Evolutionary conservation across 2,113 vertebrate genomes (phyloP).

Genomic region (Microtus pennsylvanicus): DNA sequence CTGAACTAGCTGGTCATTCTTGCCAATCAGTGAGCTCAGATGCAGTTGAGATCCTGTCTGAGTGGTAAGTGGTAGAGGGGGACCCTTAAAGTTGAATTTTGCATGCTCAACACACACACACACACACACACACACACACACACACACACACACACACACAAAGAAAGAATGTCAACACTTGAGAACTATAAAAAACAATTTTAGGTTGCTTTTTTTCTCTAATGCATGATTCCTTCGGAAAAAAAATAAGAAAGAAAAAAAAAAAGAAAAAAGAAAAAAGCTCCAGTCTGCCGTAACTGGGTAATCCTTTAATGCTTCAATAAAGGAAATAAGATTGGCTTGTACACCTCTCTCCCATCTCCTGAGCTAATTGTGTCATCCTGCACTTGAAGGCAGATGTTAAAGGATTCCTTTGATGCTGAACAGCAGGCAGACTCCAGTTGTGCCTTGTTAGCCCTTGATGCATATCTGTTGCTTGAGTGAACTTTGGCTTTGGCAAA

Average conservation of each 20-base stretch:
- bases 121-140: no score
- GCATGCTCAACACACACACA: fast-evolving
- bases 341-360: constrained; percentile 17
- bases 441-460: background rate
- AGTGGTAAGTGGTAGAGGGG: background rate
- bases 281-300: background rate
- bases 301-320: constrained; percentile 12
- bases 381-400: constrained; percentile 48
- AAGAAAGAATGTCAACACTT: background rate
- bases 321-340: background rate
- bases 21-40: background rate
- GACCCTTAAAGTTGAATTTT: background rate
- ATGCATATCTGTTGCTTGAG: background rate
- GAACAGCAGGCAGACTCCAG: background rate
- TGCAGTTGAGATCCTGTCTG: background rate
- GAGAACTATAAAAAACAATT: background rate
- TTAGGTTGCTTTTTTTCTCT: background rate
- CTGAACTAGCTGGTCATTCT: background rate
- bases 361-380: constrained; percentile 42
- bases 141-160: background rate
- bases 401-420: constrained; percentile 63
- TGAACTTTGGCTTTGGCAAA: constrained; percentile 60
- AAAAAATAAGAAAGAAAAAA: no score
- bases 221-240: background rate
- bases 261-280: background rate